These are phyloP conservation scores for Bacillus rossius DNA, from an alignment of 1,140 invertebrate genomes.

Conservation along the genomic window DNA sequence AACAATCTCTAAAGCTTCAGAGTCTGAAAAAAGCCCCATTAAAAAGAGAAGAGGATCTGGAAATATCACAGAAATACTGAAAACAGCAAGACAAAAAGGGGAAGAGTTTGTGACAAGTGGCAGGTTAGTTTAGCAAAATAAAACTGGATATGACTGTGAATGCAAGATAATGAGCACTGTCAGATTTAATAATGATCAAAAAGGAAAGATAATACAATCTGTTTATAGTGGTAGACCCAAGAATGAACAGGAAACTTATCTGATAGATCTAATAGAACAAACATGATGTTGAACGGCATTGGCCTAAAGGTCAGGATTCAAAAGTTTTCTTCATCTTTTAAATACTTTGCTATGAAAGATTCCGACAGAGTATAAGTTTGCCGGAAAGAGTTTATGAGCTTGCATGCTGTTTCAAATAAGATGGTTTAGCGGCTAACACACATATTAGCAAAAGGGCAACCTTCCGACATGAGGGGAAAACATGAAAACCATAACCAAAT, in stretches of 20 bases:
- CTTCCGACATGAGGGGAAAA: too few relatives aligned
- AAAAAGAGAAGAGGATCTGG: not conserved
- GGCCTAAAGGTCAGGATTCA: too few relatives aligned
- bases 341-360: too few relatives aligned
- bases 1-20: not conserved
- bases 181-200: not conserved
- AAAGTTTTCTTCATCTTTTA: too few relatives aligned
- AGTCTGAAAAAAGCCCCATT: not conserved
- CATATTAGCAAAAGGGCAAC: too few relatives aligned
- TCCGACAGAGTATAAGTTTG: too few relatives aligned
- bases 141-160: not conserved
- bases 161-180: not conserved
- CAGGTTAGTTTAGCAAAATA: not conserved
- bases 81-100: not conserved
- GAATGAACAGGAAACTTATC: not conserved
- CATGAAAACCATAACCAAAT: too few relatives aligned
- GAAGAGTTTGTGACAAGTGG: not conserved
- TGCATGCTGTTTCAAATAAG: too few relatives aligned
- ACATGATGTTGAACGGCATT: too few relatives aligned
- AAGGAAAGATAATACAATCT: not conserved
- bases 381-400: too few relatives aligned
- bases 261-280: not conserved
- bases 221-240: not conserved
- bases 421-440: too few relatives aligned
- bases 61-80: not conserved